Percentiles rank a stretch among this genome's conserved stretches.
phyloP scores from a whole-genome alignment of 1,140 invertebrate species.

The Caenorhabditis brenneri region DNA sequence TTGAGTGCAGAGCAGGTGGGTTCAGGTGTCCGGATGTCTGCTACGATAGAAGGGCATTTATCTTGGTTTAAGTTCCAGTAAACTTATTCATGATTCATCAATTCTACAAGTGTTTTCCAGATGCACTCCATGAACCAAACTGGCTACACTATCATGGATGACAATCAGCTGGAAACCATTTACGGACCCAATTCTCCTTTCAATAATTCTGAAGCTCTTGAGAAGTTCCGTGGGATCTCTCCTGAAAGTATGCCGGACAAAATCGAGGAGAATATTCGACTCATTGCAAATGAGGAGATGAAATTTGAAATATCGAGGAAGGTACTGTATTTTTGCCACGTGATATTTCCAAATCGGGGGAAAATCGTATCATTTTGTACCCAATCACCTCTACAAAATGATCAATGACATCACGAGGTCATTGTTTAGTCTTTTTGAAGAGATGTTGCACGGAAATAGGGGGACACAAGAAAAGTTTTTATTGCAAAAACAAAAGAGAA shows the following conservation, averaged over 20 bases:
- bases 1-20: slow-evolving; percentile 57
- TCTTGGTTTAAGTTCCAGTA: no score
- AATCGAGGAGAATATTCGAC: not conserved
- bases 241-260: not conserved
- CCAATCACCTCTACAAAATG: not conserved
- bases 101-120: no score
- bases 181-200: slow-evolving; percentile 59
- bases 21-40: not conserved
- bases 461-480: no score
- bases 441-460: no score
- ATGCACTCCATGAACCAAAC: slow-evolving; percentile 59
- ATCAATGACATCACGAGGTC: not conserved
- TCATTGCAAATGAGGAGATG: not conserved
- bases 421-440: no score
- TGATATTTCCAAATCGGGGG: no score
- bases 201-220: slow-evolving; percentile 48
- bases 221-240: not conserved
- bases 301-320: not conserved
- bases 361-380: not conserved
- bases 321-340: not conserved
- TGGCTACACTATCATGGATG: slow-evolving; percentile 55
- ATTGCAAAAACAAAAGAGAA: not conserved
- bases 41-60: not conserved
- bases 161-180: slow-evolving; percentile 55
- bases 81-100: no score